Evolutionary conservation across 1,140 invertebrate species (phyloP), one percentile per base, ranked within the genome.

Genomic region (Sycophila sp.): DNA sequence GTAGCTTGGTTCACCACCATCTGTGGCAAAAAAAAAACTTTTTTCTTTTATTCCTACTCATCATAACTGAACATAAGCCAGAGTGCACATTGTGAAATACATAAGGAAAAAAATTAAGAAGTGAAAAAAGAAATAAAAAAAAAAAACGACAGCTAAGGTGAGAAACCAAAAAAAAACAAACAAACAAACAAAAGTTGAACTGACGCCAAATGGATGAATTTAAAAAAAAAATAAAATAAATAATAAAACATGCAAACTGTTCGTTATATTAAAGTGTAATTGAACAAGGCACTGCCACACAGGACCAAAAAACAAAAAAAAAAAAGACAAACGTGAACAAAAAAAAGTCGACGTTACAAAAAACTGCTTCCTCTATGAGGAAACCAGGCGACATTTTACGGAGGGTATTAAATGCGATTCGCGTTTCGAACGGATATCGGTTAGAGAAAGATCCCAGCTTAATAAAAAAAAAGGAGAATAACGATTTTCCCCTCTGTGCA

Each of bases 231-330:
- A 47, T 13, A 5, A 58, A 49, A 34, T 30, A 49, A 64, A 64
- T 40, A 55, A 51, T 53, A 71, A 71, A 71, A 36, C 19, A 40
- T 47, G 59, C 28, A 58, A 55, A 47, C 59, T 69, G 49, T 69
- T 71, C 63, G 34, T 71, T 59, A 47, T 47, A n/a, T n/a, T n/a
- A 71, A 65, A 47, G 13, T 42, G 15, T 62, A 59, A 70, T 60
- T 72, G 63, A 80, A 78, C 76, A 69, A 82, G 76, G 77, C 83
- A 85, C 84, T 86, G 84, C 81, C 81, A 84, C 73, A 84, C 77
- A 72, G 80, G 80, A 82, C 83, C 80, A 84, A 81, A 76, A 68
- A 70, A 59, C 36, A 10, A 30, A 55, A 24, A 47, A 66, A 10
- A 15, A 49, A 70, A 64, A 67, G 67, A 58, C 34, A 32, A 73